phyloP scores from a whole-genome alignment of 2,888 invertebrate genomes.

The Sinhomidia bicolor region DNA sequence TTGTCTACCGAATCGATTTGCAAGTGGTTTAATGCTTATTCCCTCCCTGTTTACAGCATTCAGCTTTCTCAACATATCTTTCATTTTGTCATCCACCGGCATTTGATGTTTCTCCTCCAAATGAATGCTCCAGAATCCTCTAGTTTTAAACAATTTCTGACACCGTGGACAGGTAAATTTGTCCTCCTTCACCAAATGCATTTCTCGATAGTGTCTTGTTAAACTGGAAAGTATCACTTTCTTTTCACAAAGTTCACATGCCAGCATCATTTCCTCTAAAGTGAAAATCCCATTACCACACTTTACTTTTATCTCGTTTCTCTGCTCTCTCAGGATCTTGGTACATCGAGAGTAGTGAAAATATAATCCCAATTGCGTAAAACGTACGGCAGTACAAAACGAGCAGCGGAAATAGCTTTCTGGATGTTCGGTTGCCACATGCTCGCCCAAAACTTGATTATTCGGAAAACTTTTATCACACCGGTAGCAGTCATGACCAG shows the following conservation, averaged over 20 bases:
- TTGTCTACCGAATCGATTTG: no score
- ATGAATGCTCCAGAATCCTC: constrained; percentile 57
- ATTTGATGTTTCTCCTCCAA: constrained; percentile 30
- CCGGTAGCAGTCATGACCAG: background rate
- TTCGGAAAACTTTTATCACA: constrained; percentile 30
- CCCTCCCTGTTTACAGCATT: background rate
- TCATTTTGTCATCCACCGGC: background rate
- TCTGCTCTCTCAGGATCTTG: background rate
- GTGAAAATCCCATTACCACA: background rate
- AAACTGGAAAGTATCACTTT: background rate
- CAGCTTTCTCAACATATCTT: background rate
- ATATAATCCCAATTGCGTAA: background rate
- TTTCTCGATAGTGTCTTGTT: constrained; percentile 41
- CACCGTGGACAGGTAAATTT: constrained; percentile 20
- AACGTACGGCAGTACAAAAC: background rate
- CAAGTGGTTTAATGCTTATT: no score
- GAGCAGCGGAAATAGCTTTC: constrained; percentile 44
- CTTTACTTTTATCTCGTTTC: background rate
- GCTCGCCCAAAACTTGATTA: background rate
- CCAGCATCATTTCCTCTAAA: background rate
- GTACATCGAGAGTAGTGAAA: constrained; percentile 37
- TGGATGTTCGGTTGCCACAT: constrained; percentile 28
- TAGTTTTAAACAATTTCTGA: constrained; percentile 19
- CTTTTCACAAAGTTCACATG: constrained; percentile 37
- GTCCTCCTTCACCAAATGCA: constrained; percentile 54